Base-by-base conservation (phyloP, 2,888 invertebrate genomes). In the Sisyra terminalis region DNA sequence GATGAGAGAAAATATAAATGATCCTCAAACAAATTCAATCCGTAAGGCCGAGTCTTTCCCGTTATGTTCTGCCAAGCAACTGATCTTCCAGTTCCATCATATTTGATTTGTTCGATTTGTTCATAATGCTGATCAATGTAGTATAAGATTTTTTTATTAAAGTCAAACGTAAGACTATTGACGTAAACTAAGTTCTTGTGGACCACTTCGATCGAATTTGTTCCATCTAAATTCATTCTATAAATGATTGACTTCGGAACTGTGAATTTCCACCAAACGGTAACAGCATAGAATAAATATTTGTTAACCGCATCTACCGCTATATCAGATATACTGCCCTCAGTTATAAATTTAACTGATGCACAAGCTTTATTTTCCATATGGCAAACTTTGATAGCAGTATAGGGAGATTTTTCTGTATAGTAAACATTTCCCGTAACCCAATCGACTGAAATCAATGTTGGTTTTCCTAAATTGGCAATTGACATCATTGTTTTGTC, bases 11-110 rank as follows among this genome's bases (percentile, higher is more conserved):
- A 86, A 59, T 81, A 90, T 1, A 89, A 62, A 48, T 77, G 66
- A 57, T 84, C 80, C 55, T 86, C 86, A 56, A 78, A 82, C 35
- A 87, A 64, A 4, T 71, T 73, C 15, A 89, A 57, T 0, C 75
- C 75, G 35, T 72, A 69, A 0, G 86, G 80, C 29, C 66, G 65
- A 63, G 18, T 15, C 10, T 37, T 18, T 13, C 11, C 11, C 17
- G 18, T 15, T 18, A 11, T 18, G 17, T 37, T 6, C 10, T 24
- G 11, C 17, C 16, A 37, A 16, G n/a, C 37, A 13, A 18, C 16
- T 17, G 16, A 16, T 15, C 71, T 65, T 53, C 57, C 50, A 3
- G 53, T 52, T 29, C 69, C 70, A 32, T 66, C 60, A 44, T 75
- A 75, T 48, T 57, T 55, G 14, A 69, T 51, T 18, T 63, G 56